Base-by-base conservation (phyloP, 2,888 invertebrate genomes). In the Volucella inflata region DNA sequence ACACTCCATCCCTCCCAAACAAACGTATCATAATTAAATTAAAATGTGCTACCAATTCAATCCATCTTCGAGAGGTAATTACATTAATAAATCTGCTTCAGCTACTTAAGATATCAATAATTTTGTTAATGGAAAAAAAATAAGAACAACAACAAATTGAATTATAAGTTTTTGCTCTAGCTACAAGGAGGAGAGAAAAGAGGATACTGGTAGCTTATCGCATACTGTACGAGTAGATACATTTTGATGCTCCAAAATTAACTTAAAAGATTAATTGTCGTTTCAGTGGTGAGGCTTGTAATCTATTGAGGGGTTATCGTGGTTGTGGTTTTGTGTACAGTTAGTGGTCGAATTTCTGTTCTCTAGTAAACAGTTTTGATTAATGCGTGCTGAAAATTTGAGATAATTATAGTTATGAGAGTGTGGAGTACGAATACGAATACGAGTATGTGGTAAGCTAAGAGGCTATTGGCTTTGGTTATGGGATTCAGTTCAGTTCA, bases 251-350 rank as follows among this genome's bases (percentile, higher is more conserved):
- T 9, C 48, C 46, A 46, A 48, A 74, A 74, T 48, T 74, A 62
- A 51, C 51, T 64, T 72, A 30, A 14, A 38, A 59, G 59, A 71
- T 71, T 71, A 48, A 71, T 71, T 71, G 16, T 48, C 14, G 50
- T 71, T 71, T 16, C 36, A 59, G 38, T 16, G 59, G 59, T 36
- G 21, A 50, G 14, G 0, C 59, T 71, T 50, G 46, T 71, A 59
- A 40, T 48, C 17, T 50, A 59, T 42, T 71, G 48, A 59, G 30
- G 38, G 12, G 50, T 40, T 59, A 60, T 60, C 14, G 71, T 11
- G 59, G 59, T 50, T 38, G 17, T 14, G 46, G 21, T n/a, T 16
- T 42, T 48, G 51, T 21, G 53, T 46, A 21, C 21, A 1, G 17
- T 30, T 68, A 16, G 10, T 30, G 17, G 51, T 50, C 38, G 12